Base-by-base conservation (phyloP, 2,888 invertebrate species). In the Bellardia pandia region DNA sequence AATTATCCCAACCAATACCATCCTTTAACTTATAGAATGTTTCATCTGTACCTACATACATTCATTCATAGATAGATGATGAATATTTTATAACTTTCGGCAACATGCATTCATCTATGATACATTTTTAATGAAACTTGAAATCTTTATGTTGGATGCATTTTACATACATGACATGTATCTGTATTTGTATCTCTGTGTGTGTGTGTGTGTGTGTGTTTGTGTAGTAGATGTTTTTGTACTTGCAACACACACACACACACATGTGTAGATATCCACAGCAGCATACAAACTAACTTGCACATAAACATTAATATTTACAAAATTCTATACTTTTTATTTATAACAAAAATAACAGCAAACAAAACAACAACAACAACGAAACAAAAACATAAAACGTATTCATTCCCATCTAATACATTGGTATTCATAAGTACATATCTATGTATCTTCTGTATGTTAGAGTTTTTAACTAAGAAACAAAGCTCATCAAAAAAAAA, bases 61-160 rank as follows among this genome's bases (percentile, higher is more conserved):
- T 66, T 13, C 30, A 30, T 9, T 8, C 53, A 37, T 62, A 51
- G 7, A 77, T 62, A 69, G 85, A 78, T 87, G 85, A 87, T 87
- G 87, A 85, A 87, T 85, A 85, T 87, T 87, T 87, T 87, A 87
- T 87, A 87, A 87, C 81, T 85, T 87, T 87, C 81, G 87, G 87
- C 87, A 85, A 81, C 78, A 78, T 78, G 81, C 87, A 87, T 87
- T 87, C 87, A 87, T 87, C 85, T 78, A 74, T 75, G 87, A 85
- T 87, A 87, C 85, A 87, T 87, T 87, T 87, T 87, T 85, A 87
- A 87, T 87, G 85, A 87, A 87, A 87, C 85, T 87, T 87, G 87
- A 87, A 87, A 87, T 87, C 87, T 85, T 85, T 82, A 78, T 76
- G 56, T 66, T 66, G n/a, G 11, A 74, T 80, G 66, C 72, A 74